Evolutionary conservation across 2,113 vertebrate genomes (phyloP).

Genomic region (Mobula hypostoma): DNA sequence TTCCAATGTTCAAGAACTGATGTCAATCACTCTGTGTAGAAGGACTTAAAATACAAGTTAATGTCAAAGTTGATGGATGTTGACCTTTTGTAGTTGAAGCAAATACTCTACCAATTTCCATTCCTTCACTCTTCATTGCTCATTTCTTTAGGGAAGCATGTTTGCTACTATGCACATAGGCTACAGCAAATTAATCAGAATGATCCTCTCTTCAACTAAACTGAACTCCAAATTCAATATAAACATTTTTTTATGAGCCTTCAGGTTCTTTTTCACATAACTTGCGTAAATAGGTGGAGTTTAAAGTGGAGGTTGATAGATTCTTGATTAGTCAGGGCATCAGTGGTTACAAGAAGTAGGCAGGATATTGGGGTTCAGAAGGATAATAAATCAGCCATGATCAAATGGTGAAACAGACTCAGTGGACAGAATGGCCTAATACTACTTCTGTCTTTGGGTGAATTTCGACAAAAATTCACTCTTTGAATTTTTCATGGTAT

Average conservation of each 20-base stretch:
- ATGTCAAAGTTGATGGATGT: constrained; percentile 9
- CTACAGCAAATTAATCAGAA: not conserved
- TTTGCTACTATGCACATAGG: not conserved
- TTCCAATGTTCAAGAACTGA: constrained; percentile 7
- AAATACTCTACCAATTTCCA: constrained; percentile 11
- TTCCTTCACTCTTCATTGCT: not conserved
- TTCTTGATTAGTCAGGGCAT: too few relatives aligned
- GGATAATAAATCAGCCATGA: too few relatives aligned
- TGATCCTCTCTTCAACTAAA: not conserved
- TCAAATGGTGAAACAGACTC: too few relatives aligned
- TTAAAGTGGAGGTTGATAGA: too few relatives aligned
- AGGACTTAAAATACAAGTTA: not conserved
- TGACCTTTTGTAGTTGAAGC: constrained; percentile 7
- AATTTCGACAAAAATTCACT: not conserved
- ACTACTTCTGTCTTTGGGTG: too few relatives aligned
- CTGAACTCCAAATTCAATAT: not conserved
- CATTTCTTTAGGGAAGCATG: not conserved
- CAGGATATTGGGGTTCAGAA: too few relatives aligned
- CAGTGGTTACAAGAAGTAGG: too few relatives aligned
- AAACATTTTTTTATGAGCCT: not conserved
- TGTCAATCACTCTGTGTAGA: not conserved
- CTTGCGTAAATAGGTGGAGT: not conserved
- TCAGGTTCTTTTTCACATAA: not conserved
- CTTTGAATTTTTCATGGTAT: not conserved
- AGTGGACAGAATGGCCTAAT: too few relatives aligned